phyloP scores from a whole-genome alignment of 1,140 invertebrate species.

The Bombus superbus region DNA sequence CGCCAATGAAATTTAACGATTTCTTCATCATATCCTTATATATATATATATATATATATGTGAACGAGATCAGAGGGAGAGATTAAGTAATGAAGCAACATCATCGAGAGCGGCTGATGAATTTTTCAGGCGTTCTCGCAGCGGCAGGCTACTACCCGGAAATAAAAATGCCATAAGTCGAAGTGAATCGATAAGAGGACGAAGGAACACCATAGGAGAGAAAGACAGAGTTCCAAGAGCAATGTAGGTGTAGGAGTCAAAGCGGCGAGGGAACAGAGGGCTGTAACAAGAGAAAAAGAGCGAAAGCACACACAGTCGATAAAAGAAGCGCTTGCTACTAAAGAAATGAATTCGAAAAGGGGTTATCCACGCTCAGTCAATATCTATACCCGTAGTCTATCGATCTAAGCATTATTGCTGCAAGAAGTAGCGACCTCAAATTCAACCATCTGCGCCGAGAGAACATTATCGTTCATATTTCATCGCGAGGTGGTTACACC shows the following conservation, averaged over 20 bases:
- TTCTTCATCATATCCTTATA: too few relatives aligned
- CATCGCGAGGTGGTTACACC: conserved; percentile 68
- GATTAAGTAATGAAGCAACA: conserved; percentile 39
- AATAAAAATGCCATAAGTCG: conserved; percentile 65
- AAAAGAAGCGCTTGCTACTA: conserved; percentile 16
- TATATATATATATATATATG: too few relatives aligned
- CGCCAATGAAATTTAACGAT: too few relatives aligned
- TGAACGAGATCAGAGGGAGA: neutral
- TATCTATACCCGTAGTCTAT: conserved; percentile 67
- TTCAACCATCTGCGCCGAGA: conserved; percentile 70
- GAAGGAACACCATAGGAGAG: conserved; percentile 32
- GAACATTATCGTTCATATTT: conserved; percentile 69
- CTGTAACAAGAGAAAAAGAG: neutral
- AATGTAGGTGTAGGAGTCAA: too few relatives aligned
- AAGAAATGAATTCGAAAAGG: conserved; percentile 69
- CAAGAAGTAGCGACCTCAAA: conserved; percentile 70
- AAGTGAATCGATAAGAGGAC: conserved; percentile 65
- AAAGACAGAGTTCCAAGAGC: neutral
- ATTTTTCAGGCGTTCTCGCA: conserved; percentile 19
- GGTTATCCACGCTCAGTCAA: conserved; percentile 54
- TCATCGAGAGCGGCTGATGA: conserved; percentile 24
- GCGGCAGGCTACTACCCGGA: conserved; percentile 40
- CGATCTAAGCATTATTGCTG: conserved; percentile 70
- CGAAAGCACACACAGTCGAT: neutral
- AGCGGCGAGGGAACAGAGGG: too few relatives aligned